Evolutionary conservation across 2,797 vertebrate species (phyloP), one percentile per base, ranked within the genome.

Genomic region (Notolabrus celidotus): DNA sequence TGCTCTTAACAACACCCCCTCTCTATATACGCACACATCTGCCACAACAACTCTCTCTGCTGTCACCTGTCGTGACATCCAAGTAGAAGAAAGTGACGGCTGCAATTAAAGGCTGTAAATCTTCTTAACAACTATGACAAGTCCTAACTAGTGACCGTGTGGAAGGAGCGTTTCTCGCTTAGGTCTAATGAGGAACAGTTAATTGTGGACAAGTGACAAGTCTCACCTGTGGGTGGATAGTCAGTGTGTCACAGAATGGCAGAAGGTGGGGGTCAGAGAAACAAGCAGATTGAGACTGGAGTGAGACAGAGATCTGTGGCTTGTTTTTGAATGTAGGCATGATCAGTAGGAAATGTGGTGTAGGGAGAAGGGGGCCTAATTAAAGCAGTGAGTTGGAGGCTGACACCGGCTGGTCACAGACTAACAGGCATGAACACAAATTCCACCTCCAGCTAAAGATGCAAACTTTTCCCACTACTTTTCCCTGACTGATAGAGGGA

Each of bases 11-110:
- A 58, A 75, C 79, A 58, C 43, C 67, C 0, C 58, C 22, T 53
- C 69, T 80, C 77, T 83, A 69, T 80, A 67, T 60, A 47, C 57
- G 63, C 78, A 67, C 85, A 66, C 64, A 56, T 17, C 11, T 10
- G n/a, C 72, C 54, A 49, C 43, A 8, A 62, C 58, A 10, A 31
- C 70, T 38, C 58, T 56, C 45, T 46, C 19, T 11, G n/a, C 36
- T 36, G 22, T 79, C 73, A 63, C 41, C 11, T 27, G 49, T 55
- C 19, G 17, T 79, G 69, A 39, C 39, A 41, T 33, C 56, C 39
- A 5, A n/a, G 5, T 51, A 62, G 73, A 27, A 70, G 29, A 67
- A 81, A 74, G 33, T 55, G 81, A 79, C 82, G 80, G 72, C 69
- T 62, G 67, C 67, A 64, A 79, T 71, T 86, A 61, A 72, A 78